A percentile compares a stretch with the other conserved stretches of the same genome.
These are phyloP conservation scores for Ephialtes manifestator DNA, from an alignment of 2,888 invertebrate genomes.

Conservation along the genomic window DNA sequence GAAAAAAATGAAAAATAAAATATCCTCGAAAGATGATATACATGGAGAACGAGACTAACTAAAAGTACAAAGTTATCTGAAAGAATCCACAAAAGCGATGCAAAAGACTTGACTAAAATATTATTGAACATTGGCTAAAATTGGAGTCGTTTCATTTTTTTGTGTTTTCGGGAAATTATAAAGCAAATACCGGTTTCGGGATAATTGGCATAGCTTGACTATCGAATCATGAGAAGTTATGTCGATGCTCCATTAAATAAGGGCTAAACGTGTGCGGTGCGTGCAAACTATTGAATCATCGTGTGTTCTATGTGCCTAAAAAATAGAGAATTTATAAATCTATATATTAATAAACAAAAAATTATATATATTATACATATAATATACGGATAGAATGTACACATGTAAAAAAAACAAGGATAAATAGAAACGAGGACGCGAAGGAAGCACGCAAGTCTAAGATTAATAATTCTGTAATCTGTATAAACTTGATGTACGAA, in stretches of 20 bases:
- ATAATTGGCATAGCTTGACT: not conserved
- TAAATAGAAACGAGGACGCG: conserved; percentile 7
- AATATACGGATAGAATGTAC: conserved; percentile 60
- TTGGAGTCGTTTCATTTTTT: not conserved
- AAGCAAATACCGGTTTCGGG: conserved; percentile 7
- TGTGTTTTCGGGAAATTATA: conserved; percentile 38
- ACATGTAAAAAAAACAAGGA: conserved; percentile 59
- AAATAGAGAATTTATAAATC: conserved; percentile 73
- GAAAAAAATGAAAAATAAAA: conserved; percentile 20
- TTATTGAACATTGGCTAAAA: conserved; percentile 14
- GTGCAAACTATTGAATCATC: conserved; percentile 77
- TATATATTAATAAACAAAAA: conserved; percentile 52
- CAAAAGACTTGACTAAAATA: not conserved
- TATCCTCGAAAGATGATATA: not conserved
- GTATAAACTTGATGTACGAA: conserved; percentile 51
- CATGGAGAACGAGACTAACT: conserved; percentile 53
- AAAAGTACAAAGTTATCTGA: conserved; percentile 54
- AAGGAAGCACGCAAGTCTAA: conserved; percentile 26
- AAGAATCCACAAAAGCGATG: conserved; percentile 28
- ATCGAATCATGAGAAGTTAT: not conserved
- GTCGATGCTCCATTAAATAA: not conserved
- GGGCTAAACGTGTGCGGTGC: conserved; percentile 67
- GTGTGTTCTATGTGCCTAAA: conserved; percentile 84
- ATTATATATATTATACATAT: conserved; percentile 50
- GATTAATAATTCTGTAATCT: conserved; percentile 19